Base-by-base conservation (phyloP, 2,888 invertebrate species). In the Crocallis elinguaria region DNA sequence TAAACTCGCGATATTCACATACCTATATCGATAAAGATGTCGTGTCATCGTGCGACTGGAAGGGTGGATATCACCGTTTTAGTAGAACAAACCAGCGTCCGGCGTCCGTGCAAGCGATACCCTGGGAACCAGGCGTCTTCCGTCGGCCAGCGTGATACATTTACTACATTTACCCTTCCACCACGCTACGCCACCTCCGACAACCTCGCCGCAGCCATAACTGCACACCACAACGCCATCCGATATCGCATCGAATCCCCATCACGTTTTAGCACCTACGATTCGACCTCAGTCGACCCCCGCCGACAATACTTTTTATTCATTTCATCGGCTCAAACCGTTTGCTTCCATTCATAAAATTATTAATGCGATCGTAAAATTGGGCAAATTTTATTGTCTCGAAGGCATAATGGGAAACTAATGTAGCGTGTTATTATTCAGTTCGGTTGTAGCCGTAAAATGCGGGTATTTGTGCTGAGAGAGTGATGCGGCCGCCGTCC, bases 391-490 rank as follows among this genome's bases (percentile, higher is more conserved):
- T 91, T 91, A 91, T 90, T 91, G 89, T 90, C 88, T 89, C 86
- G 89, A 82, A 86, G 87, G 83, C 84, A 90, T 91, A 91, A 91
- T 91, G 90, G 90, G 88, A 91, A 90, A 88, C 91, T 91, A 91
- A 91, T 90, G 91, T 90, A 87, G 84, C 91, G 91, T 91, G 91
- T 88, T 90, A 91, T 91, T 91, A 91, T 91, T 89, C 91, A 89
- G 88, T 84, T 48, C 82, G 86, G 82, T 76, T 83, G 86, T 82
- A 87, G 91, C 88, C 81, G 89, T 91, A 90, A 90, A 91, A 88
- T 88, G 84, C 85, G 86, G 81, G 80, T 83, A 73, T 84, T 82
- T 82, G 84, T 79, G 80, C 73, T 68, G 65, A 65, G 50, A 41
- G 49, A 63, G 69, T 66, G 45, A 37, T 45, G 73, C 62, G 68